A percentile compares a stretch with the other conserved stretches of the same genome.
These are phyloP conservation scores for Nemotelus pantherinus DNA, from an alignment of 2,888 invertebrate genomes.

Conservation along the genomic window DNA sequence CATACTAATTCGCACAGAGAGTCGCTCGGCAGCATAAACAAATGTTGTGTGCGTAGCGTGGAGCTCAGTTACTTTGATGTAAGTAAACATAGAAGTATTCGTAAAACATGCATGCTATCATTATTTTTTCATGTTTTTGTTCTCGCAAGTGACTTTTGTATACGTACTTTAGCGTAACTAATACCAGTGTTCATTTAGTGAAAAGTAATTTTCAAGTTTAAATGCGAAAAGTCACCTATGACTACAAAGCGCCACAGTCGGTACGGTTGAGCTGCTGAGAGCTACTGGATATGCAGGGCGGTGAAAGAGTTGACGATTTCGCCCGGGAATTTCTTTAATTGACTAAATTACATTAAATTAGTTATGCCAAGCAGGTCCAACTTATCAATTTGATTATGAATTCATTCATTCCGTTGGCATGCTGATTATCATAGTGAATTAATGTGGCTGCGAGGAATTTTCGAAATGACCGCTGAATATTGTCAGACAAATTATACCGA, in stretches of 20 bases:
- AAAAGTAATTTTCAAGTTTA: conserved; percentile 15
- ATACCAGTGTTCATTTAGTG: conserved; percentile 6
- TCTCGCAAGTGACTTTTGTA: not conserved
- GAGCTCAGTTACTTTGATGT: not conserved
- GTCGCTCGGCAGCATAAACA: conserved; percentile 2
- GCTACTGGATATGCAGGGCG: not conserved
- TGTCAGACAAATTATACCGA: not conserved
- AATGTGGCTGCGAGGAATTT: not conserved
- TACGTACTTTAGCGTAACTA: conserved; percentile 19
- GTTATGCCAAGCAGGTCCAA: conserved; percentile 11
- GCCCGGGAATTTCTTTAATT: conserved; percentile 28
- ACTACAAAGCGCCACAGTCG: not conserved
- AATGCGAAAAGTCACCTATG: conserved; percentile 14
- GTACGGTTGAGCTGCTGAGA: not conserved
- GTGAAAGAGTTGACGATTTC: conserved; percentile 14
- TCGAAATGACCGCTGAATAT: conserved; percentile 10
- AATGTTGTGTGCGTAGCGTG: not conserved
- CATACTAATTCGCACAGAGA: conserved; percentile 37
- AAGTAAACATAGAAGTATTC: not conserved
- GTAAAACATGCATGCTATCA: not conserved
- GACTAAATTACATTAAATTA: conserved; percentile 37
- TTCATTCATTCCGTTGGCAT: conserved; percentile 28
- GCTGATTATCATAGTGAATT: not conserved
- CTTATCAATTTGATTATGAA: conserved; percentile 30
- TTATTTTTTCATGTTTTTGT: not conserved